Conservation (phyloP, 92 coral and sea anemone species). For the Paramuricea clavata region DNA sequence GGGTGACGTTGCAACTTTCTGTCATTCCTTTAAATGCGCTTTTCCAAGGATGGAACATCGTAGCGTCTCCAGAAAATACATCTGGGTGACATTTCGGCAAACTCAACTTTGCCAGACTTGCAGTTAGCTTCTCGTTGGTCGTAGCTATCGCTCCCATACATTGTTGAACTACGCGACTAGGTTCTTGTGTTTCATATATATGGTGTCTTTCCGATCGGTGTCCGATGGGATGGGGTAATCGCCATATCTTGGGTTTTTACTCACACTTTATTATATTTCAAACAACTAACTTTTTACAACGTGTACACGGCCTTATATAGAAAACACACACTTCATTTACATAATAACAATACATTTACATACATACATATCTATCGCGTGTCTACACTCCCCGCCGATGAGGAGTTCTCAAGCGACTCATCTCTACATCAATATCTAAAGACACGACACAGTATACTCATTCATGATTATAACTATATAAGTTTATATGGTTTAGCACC, state of each 20-base stretch:
- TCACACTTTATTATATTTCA: too few species aligned
- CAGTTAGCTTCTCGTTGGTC: conserved; percentile 36
- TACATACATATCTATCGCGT: background rate
- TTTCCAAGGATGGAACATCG: background rate
- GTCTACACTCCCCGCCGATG: conserved; percentile 39
- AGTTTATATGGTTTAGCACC: too few species aligned
- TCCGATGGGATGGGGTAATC: background rate
- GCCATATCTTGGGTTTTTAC: too few species aligned
- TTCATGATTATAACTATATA: too few species aligned
- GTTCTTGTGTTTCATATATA: background rate
- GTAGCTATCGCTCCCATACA: conserved; percentile 46
- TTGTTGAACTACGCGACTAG: conserved; percentile 13
- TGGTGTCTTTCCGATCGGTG: background rate
- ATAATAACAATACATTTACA: background rate
- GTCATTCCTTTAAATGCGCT: background rate
- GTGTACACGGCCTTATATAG: too few species aligned
- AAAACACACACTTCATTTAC: too few species aligned
- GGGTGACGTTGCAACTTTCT: conserved; percentile 50
- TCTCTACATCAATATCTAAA: background rate
- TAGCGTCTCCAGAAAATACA: background rate
- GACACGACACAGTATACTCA: too few species aligned
- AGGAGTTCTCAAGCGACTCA: background rate
- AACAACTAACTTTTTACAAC: too few species aligned
- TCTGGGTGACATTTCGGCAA: background rate
- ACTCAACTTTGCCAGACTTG: background rate